Evolutionary conservation across 2,797 vertebrate species (phyloP).

Genomic region (Etheostoma nigrum): DNA sequence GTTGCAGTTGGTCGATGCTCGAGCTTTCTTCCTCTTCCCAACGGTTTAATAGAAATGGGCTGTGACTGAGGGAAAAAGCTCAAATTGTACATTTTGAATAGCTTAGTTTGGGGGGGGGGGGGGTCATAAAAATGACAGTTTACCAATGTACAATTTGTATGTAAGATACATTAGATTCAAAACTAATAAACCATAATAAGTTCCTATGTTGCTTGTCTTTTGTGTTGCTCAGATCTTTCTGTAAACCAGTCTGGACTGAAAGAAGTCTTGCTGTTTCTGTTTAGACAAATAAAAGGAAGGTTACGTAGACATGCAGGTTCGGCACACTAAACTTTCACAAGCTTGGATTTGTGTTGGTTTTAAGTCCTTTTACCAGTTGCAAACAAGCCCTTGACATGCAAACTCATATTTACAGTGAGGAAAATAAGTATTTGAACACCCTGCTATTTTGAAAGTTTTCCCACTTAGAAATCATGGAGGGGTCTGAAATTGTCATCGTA

Average conservation of each 20-base stretch:
- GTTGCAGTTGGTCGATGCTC: slow-evolving; percentile 40
- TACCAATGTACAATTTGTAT: slow-evolving; percentile 85
- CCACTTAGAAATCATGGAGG: too few species aligned
- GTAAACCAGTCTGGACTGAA: background rate
- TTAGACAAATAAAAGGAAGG: background rate
- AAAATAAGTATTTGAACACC: too few species aligned
- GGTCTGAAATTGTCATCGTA: too few species aligned
- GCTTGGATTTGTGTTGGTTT: background rate
- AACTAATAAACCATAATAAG: slow-evolving; percentile 78
- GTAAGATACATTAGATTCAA: slow-evolving; percentile 78
- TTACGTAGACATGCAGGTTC: background rate
- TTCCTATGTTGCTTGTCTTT: slow-evolving; percentile 29
- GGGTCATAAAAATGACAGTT: slow-evolving; percentile 71
- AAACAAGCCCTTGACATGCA: background rate
- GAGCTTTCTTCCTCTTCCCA: slow-evolving; percentile 49
- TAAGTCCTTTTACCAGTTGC: background rate
- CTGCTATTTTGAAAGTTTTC: too few species aligned
- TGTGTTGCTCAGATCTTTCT: background rate
- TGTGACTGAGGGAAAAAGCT: slow-evolving; percentile 59
- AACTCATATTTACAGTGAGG: background rate
- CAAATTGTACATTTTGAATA: slow-evolving; percentile 64
- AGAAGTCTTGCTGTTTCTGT: background rate
- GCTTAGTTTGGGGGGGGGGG: slow-evolving; percentile 24
- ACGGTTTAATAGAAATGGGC: slow-evolving; percentile 43
- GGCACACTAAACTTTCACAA: too few species aligned